Percentiles rank a stretch among this genome's conserved stretches.
phyloP scores from a whole-genome alignment of 2,888 invertebrate species.

The Protophormia terraenovae region DNA sequence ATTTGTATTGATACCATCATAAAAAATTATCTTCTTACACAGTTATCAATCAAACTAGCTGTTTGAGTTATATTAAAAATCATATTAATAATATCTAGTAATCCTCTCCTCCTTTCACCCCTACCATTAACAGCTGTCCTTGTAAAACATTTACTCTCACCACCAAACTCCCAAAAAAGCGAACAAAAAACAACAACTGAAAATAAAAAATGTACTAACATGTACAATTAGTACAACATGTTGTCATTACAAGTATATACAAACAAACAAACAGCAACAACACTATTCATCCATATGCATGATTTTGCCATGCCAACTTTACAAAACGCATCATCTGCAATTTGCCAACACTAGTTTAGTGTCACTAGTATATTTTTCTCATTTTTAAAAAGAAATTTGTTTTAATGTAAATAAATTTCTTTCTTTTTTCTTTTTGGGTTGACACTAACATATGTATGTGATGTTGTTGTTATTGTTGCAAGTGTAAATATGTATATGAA shows the following conservation, averaged over 20 bases:
- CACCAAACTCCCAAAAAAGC: constrained; percentile 5
- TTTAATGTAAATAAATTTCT: not conserved
- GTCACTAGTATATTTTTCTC: constrained; percentile 50
- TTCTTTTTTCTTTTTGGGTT: constrained; percentile 42
- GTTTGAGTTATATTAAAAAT: too few species aligned
- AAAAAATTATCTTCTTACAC: too few species aligned
- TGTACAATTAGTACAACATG: constrained; percentile 68
- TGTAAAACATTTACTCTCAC: constrained; percentile 7
- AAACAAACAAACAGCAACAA: not conserved
- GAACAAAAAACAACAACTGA: constrained; percentile 2
- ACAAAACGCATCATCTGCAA: constrained; percentile 62
- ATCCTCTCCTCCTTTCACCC: not conserved
- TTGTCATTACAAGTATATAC: constrained; percentile 58
- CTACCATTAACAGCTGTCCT: not conserved
- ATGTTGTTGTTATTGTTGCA: not conserved
- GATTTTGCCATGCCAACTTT: constrained; percentile 54
- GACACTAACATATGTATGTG: constrained; percentile 39
- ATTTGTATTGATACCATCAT: too few species aligned
- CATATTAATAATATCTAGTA: too few species aligned
- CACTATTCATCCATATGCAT: constrained; percentile 62
- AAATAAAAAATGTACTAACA: constrained; percentile 39
- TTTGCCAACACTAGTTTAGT: constrained; percentile 64
- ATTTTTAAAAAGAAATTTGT: constrained; percentile 6
- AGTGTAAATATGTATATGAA: too few species aligned
- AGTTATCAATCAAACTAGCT: too few species aligned